These are phyloP conservation scores for Trichomalopsis sarcophagae DNA, from an alignment of 1,140 invertebrate species.

Conservation along the genomic window DNA sequence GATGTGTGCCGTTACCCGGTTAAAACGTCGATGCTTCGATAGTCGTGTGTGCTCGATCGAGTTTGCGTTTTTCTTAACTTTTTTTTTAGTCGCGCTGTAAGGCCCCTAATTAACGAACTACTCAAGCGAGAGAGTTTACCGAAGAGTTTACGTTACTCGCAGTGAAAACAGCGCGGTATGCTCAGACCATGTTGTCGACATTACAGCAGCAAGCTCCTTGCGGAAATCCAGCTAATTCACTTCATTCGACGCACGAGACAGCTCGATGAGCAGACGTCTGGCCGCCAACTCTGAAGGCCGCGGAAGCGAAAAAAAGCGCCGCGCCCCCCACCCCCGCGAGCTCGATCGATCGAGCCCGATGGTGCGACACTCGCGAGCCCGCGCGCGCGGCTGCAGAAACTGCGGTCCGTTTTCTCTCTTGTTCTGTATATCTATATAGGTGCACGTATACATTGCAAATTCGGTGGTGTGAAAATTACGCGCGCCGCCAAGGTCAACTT, in stretches of 20 bases:
- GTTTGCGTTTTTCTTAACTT: neutral
- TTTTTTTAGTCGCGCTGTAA: too few relatives aligned
- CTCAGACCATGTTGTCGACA: too few relatives aligned
- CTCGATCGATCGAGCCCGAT: constrained; percentile 17
- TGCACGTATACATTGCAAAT: neutral
- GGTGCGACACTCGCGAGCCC: constrained; percentile 8
- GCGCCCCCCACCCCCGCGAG: neutral
- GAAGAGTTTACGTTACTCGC: too few relatives aligned
- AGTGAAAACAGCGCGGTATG: too few relatives aligned
- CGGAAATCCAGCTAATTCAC: too few relatives aligned
- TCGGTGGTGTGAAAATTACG: neutral
- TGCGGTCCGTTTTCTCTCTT: neutral
- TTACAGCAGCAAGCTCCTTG: too few relatives aligned
- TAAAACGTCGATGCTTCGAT: neutral
- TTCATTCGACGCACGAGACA: neutral
- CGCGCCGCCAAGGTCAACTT: neutral
- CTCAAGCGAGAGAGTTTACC: too few relatives aligned
- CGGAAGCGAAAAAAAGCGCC: neutral
- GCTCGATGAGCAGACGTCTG: neutral
- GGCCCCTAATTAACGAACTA: too few relatives aligned
- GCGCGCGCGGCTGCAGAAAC: neutral
- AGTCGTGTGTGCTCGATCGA: neutral
- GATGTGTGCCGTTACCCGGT: neutral
- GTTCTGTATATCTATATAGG: neutral
- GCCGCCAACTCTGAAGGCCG: constrained; percentile 5